These are phyloP conservation scores for Dioctria rufipes DNA, from an alignment of 2,888 invertebrate species.

Conservation along the genomic window DNA sequence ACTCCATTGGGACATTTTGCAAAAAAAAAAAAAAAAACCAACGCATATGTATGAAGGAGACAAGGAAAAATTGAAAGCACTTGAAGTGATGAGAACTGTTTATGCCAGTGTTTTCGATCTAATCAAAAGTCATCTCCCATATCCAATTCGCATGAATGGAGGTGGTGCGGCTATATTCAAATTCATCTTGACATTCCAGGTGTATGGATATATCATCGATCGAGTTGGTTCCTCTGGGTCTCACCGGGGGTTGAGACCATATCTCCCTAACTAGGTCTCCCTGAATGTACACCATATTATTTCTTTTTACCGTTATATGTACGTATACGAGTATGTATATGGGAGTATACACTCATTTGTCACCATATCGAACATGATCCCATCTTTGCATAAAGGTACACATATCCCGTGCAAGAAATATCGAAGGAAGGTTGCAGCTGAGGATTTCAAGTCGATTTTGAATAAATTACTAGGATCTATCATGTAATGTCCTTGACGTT, in stretches of 20 bases:
- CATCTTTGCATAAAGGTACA: constrained; percentile 17
- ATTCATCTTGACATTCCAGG: constrained; percentile 30
- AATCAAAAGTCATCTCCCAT: constrained; percentile 44
- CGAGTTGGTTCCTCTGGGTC: constrained; percentile 5
- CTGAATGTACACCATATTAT: constrained; percentile 32
- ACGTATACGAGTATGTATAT: no score
- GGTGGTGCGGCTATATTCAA: constrained; percentile 33
- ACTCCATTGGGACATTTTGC: not conserved
- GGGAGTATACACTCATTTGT: constrained; percentile 23
- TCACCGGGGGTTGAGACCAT: not conserved
- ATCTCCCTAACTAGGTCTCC: not conserved
- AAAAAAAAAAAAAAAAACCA: not conserved
- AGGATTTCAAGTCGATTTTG: constrained; percentile 52
- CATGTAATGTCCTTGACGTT: constrained; percentile 17
- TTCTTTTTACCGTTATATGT: constrained; percentile 15
- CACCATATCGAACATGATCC: constrained; percentile 51
- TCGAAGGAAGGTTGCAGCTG: constrained; percentile 29
- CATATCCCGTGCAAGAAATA: not conserved
- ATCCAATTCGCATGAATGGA: constrained; percentile 31
- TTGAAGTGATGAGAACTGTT: constrained; percentile 48
- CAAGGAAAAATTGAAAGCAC: constrained; percentile 46
- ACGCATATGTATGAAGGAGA: not conserved
- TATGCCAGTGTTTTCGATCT: constrained; percentile 41
- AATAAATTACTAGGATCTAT: constrained; percentile 50
- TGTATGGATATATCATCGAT: constrained; percentile 11